A percentile compares a stretch with the other conserved stretches of the same genome.
Conservation (phyloP, 2,888 invertebrate species). For the Mayetiola destructor region DNA sequence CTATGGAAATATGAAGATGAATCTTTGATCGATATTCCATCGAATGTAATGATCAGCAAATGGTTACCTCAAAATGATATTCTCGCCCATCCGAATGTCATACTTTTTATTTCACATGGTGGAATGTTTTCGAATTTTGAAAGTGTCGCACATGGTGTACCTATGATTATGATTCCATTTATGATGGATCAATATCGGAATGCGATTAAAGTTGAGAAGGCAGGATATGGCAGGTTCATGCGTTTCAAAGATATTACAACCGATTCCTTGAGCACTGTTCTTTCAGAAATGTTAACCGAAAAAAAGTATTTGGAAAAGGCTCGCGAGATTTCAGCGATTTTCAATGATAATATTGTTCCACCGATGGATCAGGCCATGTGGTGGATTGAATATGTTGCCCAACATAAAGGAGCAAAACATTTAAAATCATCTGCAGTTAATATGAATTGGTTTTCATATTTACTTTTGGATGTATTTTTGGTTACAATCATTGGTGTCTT, state of each 20-base stretch:
- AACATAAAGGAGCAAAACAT: conserved; percentile 33
- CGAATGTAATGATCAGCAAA: conserved; percentile 35
- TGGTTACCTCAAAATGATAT: conserved; percentile 43
- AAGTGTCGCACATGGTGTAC: conserved; percentile 25
- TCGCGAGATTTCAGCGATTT: conserved; percentile 35
- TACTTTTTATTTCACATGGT: conserved; percentile 36
- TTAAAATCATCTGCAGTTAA: conserved; percentile 33
- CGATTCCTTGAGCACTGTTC: conserved; percentile 27
- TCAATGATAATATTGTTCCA: conserved; percentile 40
- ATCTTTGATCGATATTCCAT: conserved; percentile 28
- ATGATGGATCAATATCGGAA: conserved; percentile 26
- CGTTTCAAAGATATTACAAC: conserved; percentile 30
- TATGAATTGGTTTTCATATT: conserved; percentile 33
- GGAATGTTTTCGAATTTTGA: conserved; percentile 34
- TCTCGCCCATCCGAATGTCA: conserved; percentile 34
- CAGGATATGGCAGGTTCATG: conserved; percentile 32
- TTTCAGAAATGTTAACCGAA: conserved; percentile 31
- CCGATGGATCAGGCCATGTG: conserved; percentile 43
- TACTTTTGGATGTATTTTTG: conserved; percentile 38
- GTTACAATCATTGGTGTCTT: neutral
- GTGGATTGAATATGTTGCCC: conserved; percentile 45
- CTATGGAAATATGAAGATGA: conserved; percentile 40
- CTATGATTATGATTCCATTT: conserved; percentile 18
- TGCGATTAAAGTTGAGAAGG: conserved; percentile 29
- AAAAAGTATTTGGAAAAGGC: conserved; percentile 33